A percentile compares a stretch with the other conserved stretches of the same genome.
These are phyloP conservation scores for Callitettix versicolor DNA, from an alignment of 1,140 invertebrate species.

Conservation along the genomic window DNA sequence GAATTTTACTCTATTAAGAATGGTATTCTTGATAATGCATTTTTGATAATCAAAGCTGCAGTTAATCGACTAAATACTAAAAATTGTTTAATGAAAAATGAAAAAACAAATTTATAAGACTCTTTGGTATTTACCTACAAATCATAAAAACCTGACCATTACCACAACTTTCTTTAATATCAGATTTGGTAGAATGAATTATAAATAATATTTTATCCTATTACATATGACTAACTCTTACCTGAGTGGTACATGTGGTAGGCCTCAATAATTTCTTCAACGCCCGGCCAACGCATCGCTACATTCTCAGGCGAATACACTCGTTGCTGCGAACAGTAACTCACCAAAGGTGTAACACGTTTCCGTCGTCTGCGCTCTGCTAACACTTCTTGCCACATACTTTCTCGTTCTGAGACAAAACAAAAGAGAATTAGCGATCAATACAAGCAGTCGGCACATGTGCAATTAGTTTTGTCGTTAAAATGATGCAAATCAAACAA, in stretches of 20 bases:
- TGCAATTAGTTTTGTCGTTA: constrained; percentile 4
- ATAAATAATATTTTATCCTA: too few species aligned
- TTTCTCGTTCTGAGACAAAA: constrained; percentile 34
- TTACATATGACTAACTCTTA: too few species aligned
- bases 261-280: constrained; percentile 34
- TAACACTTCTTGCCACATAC: constrained; percentile 36
- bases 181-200: too few species aligned
- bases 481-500: constrained; percentile 4
- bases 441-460: not conserved
- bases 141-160: too few species aligned
- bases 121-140: too few species aligned
- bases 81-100: too few species aligned
- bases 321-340: constrained; percentile 32
- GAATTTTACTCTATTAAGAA: too few species aligned
- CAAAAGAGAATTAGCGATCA: constrained; percentile 13
- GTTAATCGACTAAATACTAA: too few species aligned
- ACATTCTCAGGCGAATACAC: constrained; percentile 20
- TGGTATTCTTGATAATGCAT: too few species aligned
- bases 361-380: constrained; percentile 37
- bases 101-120: too few species aligned
- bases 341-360: constrained; percentile 33
- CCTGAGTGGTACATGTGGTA: constrained; percentile 37
- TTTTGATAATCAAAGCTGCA: too few species aligned
- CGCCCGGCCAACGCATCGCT: constrained; percentile 32
- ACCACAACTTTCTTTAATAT: too few species aligned